Conservation (phyloP, 2,888 invertebrate genomes). For the Plagodis pulveraria region DNA sequence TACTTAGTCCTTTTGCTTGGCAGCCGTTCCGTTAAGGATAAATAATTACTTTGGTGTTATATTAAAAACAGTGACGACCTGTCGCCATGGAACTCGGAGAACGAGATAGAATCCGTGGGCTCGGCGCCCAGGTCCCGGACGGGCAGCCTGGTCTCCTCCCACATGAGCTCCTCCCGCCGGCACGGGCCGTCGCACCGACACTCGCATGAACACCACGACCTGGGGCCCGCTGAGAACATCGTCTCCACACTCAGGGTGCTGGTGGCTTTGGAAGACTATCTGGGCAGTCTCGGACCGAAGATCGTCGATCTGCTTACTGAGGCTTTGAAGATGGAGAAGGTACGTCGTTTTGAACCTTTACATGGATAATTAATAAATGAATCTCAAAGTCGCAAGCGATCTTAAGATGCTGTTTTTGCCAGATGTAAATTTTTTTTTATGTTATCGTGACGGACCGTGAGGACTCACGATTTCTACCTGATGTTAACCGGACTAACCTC, state of each 20-base stretch:
- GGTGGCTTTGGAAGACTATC: conserved; percentile 92
- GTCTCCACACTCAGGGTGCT: conserved; percentile 89
- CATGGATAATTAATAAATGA: neutral
- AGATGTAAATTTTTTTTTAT: too few relatives aligned
- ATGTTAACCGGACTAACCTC: too few relatives aligned
- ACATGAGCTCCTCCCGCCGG: conserved; percentile 31
- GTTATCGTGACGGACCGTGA: too few relatives aligned
- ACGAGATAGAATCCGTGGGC: conserved; percentile 59
- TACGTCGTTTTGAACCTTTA: conserved; percentile 30
- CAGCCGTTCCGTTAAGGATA: too few relatives aligned
- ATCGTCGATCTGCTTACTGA: conserved; percentile 90
- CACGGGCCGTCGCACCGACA: conserved; percentile 3
- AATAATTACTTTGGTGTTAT: too few relatives aligned
- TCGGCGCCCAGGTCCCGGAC: conserved; percentile 54
- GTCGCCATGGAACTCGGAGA: conserved; percentile 75
- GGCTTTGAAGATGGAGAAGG: conserved; percentile 91
- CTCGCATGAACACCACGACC: conserved; percentile 44
- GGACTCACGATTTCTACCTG: too few relatives aligned
- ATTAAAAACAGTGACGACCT: conserved; percentile 54
- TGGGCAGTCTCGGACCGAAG: conserved; percentile 94
- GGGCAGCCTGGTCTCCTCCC: conserved; percentile 37
- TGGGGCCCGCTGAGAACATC: conserved; percentile 82
- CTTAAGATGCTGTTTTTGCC: too few relatives aligned
- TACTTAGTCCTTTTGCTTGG: too few relatives aligned
- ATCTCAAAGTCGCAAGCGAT: too few relatives aligned